These are phyloP conservation scores for Pachyuromys duprasi DNA, from an alignment of 2,797 vertebrate species.

Conservation along the genomic window DNA sequence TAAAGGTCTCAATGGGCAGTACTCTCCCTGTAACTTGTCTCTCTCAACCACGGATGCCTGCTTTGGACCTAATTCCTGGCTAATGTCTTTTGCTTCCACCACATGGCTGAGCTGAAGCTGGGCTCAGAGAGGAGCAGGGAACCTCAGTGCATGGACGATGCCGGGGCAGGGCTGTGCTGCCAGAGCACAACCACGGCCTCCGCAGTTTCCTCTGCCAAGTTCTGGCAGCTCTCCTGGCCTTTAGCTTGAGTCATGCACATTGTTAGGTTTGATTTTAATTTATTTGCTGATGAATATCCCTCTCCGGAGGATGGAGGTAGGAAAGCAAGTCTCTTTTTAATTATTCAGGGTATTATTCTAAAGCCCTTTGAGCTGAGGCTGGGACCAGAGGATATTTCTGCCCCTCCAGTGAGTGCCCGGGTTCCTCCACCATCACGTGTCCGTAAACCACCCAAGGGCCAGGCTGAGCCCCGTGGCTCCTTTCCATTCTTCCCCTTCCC, in stretches of 20 bases:
- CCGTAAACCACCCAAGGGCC: too few relatives aligned
- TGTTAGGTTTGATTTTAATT: conserved; percentile 67
- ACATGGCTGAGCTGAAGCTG: accelerated
- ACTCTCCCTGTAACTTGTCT: neutral
- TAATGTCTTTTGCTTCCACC: neutral
- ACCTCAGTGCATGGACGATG: accelerated
- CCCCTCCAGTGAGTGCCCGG: neutral
- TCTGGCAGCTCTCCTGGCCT: neutral
- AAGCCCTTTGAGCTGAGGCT: conserved; percentile 28
- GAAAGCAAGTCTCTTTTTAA: conserved; percentile 59
- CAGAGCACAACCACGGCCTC: accelerated
- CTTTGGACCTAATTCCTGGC: accelerated
- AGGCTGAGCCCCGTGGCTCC: neutral
- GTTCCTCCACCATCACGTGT: neutral
- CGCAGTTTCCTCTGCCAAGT: neutral
- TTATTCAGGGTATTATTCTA: conserved; percentile 57
- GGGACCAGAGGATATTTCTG: neutral
- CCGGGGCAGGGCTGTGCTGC: neutral
- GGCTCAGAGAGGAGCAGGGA: neutral
- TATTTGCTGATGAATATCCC: conserved; percentile 66
- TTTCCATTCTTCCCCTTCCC: neutral
- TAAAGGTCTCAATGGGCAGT: accelerated
- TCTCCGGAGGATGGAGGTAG: neutral
- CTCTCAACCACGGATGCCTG: neutral
- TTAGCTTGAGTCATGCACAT: conserved; percentile 20